These are phyloP conservation scores for Tenthredo notha DNA, from an alignment of 2,888 invertebrate genomes.

Conservation along the genomic window DNA sequence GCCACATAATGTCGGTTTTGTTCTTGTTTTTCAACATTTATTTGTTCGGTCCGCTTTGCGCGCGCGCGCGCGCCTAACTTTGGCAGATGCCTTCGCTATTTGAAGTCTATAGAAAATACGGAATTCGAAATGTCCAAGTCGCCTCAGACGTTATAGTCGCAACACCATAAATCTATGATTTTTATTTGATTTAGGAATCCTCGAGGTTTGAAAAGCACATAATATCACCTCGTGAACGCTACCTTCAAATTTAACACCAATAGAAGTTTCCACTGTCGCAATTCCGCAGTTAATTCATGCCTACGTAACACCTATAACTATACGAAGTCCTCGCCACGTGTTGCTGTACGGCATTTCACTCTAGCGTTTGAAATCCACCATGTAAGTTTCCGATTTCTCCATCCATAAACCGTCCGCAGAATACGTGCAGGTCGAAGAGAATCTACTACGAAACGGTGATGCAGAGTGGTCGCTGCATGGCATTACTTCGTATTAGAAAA, in stretches of 20 bases:
- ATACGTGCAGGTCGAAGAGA: background rate
- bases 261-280: conserved; percentile 2
- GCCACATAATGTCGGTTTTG: conserved; percentile 78
- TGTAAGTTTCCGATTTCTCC: conserved; percentile 28
- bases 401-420: background rate
- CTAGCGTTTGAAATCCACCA: conserved; percentile 26
- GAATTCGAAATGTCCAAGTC: conserved; percentile 11
- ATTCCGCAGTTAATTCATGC: conserved; percentile 33
- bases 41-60: conserved; percentile 67
- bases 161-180: background rate
- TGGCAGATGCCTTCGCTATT: conserved; percentile 35
- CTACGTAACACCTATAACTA: conserved; percentile 2
- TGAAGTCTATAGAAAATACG: background rate
- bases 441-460: background rate
- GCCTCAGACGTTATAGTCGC: background rate
- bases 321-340: conserved; percentile 25
- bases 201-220: background rate
- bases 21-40: conserved; percentile 77
- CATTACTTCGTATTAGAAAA: conserved; percentile 9
- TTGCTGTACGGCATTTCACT: conserved; percentile 9
- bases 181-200: background rate
- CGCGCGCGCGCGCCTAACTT: conserved; percentile 44
- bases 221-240: background rate
- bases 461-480: background rate
- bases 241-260: background rate